Conservation (phyloP, 2,113 vertebrate genomes). For the Lamprologus ornatipinnis region DNA sequence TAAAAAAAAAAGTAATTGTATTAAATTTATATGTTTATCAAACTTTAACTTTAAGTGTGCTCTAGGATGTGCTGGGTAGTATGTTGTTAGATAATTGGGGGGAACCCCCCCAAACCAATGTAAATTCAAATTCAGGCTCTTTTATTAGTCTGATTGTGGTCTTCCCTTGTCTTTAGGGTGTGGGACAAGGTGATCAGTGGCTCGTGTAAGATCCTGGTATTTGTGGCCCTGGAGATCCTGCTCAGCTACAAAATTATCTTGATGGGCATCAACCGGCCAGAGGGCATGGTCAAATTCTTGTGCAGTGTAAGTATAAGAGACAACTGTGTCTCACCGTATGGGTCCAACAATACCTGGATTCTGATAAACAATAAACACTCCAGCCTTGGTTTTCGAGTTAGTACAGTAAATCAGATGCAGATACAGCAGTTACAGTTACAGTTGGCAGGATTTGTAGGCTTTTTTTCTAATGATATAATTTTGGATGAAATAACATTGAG, state of each 20-base stretch:
- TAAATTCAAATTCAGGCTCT: neutral
- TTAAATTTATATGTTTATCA: neutral
- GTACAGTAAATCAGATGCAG: neutral
- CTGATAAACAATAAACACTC: neutral
- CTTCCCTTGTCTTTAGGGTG: constrained; percentile 67
- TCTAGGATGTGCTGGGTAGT: too few species aligned
- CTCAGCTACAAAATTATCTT: constrained; percentile 92
- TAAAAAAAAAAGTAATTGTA: neutral
- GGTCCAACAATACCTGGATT: neutral
- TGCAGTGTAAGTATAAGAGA: constrained; percentile 78
- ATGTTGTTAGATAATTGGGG: neutral
- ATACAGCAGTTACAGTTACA: neutral
- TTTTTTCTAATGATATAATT: neutral
- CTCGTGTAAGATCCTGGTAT: constrained; percentile 95
- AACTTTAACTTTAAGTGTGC: neutral
- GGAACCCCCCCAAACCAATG: neutral
- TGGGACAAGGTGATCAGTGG: constrained; percentile 99
- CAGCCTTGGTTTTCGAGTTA: neutral
- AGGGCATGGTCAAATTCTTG: constrained; percentile 82
- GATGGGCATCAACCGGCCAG: constrained; percentile 79
- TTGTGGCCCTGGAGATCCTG: constrained; percentile 92
- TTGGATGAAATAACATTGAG: neutral
- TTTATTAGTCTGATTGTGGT: neutral
- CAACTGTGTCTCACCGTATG: neutral
- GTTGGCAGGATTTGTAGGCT: neutral